phyloP scores from a whole-genome alignment of 1,140 invertebrate species.

The Theocolax elegans region DNA sequence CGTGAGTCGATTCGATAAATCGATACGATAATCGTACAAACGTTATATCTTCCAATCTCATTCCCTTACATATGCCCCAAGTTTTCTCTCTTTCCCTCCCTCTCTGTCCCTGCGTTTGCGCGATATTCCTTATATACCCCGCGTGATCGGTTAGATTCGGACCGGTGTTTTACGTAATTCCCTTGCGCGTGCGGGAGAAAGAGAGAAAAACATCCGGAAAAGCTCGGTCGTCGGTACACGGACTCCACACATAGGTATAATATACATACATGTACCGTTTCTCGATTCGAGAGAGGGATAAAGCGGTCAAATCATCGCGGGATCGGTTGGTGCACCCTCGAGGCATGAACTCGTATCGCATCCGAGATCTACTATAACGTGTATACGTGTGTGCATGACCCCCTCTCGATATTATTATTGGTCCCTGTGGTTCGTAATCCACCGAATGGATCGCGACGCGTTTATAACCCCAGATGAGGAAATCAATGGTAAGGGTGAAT shows the following conservation, averaged over 20 bases:
- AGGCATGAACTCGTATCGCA: neutral
- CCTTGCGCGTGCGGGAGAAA: slow-evolving; percentile 9
- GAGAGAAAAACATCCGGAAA: neutral
- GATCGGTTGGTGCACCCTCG: slow-evolving; percentile 18
- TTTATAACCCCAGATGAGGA: neutral
- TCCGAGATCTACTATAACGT: slow-evolving; percentile 25
- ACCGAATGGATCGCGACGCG: neutral
- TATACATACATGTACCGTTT: no score
- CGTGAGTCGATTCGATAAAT: slow-evolving; percentile 35
- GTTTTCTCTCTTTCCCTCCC: neutral
- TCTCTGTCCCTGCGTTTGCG: neutral
- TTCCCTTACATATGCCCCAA: neutral
- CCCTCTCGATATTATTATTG: slow-evolving; percentile 17
- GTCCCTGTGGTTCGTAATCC: slow-evolving; percentile 25
- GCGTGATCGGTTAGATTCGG: no score
- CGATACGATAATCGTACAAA: slow-evolving; percentile 21
- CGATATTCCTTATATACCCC: neutral
- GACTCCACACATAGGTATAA: no score
- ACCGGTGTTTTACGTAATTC: slow-evolving; percentile 36
- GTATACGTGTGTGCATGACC: neutral
- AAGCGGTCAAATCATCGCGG: slow-evolving; percentile 41
- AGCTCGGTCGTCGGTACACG: neutral
- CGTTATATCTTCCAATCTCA: neutral
- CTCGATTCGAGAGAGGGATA: slow-evolving; percentile 31
- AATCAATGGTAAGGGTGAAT: no score